Percentiles rank a stretch among this genome's conserved stretches.
Evolutionary conservation across 2,113 vertebrate genomes (phyloP).

Genomic region (Apteryx mantelli): DNA sequence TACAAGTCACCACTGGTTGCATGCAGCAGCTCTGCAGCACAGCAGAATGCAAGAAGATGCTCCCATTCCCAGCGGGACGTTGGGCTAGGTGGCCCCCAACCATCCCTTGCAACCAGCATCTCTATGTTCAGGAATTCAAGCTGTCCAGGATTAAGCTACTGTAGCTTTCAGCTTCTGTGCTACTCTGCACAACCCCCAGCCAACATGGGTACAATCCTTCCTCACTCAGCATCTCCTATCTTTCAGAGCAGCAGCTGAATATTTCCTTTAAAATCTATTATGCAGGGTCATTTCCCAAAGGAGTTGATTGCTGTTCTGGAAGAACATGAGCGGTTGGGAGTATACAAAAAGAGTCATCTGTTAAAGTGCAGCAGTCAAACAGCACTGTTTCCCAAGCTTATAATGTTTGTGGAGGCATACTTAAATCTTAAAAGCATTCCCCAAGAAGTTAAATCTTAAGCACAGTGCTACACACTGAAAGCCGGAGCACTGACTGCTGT

Average conservation of each 20-base stretch:
- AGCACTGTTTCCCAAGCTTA: background rate
- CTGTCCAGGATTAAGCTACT: background rate
- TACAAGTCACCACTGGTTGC: rapidly evolving
- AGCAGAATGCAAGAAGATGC: rapidly evolving
- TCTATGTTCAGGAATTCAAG: background rate
- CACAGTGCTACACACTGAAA: background rate
- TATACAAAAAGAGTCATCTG: rapidly evolving
- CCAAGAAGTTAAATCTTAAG: background rate
- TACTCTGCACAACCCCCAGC: background rate
- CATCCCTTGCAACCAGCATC: background rate
- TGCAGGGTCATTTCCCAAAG: background rate
- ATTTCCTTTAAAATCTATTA: background rate
- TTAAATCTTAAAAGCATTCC: background rate
- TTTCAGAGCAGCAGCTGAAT: background rate
- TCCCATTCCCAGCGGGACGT: too few relatives aligned
- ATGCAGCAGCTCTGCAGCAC: background rate
- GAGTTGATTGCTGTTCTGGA: background rate
- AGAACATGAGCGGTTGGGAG: background rate
- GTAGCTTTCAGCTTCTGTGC: background rate
- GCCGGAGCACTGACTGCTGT: background rate
- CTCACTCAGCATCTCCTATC: conserved; percentile 7
- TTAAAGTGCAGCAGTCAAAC: background rate
- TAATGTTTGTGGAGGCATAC: background rate
- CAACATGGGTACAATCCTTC: background rate
- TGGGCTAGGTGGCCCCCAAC: background rate